A percentile compares a stretch with the other conserved stretches of the same genome.
phyloP scores from a whole-genome alignment of 1,140 invertebrate species.

The Zaprionus gabonicus region DNA sequence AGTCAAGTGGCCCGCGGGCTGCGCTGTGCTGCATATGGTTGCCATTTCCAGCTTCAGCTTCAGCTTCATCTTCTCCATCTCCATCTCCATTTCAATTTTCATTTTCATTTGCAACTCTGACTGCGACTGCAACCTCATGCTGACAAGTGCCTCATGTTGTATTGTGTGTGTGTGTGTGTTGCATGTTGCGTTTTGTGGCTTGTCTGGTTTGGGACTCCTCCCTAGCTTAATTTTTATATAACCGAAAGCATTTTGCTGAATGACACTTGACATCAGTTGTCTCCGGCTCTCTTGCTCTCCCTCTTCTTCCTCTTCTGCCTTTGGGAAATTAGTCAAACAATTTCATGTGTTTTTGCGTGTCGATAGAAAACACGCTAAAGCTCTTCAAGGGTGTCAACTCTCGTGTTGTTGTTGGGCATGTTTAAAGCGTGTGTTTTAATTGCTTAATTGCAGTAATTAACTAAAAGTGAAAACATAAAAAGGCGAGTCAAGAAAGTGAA shows the following conservation, averaged over 20 bases:
- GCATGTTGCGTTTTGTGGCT: conserved; percentile 3
- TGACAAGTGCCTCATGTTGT: conserved; percentile 42
- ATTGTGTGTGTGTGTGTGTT: neutral
- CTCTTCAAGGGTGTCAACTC: conserved; percentile 38
- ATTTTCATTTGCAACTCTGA: conserved; percentile 41
- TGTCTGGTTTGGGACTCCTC: neutral
- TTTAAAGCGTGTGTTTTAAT: conserved; percentile 62
- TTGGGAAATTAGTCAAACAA: conserved; percentile 15
- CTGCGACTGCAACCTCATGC: conserved; percentile 5
- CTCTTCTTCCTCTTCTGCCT: neutral
- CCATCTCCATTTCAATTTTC: conserved; percentile 27
- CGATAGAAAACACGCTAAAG: conserved; percentile 3
- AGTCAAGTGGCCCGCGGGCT: conserved; percentile 62
- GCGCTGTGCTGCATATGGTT: conserved; percentile 42
- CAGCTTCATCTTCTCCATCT: conserved; percentile 55
- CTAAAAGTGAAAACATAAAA: conserved; percentile 67
- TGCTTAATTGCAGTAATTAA: conserved; percentile 80
- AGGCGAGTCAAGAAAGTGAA: conserved; percentile 62
- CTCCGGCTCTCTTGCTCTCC: neutral
- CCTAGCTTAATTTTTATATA: conserved; percentile 66
- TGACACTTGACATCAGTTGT: conserved; percentile 48
- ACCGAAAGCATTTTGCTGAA: conserved; percentile 69
- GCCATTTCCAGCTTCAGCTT: conserved; percentile 21
- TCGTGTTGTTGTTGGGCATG: conserved; percentile 40
- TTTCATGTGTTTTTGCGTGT: neutral